These are phyloP conservation scores for Parnassius smintheus DNA, from an alignment of 2,888 invertebrate genomes.

Conservation along the genomic window DNA sequence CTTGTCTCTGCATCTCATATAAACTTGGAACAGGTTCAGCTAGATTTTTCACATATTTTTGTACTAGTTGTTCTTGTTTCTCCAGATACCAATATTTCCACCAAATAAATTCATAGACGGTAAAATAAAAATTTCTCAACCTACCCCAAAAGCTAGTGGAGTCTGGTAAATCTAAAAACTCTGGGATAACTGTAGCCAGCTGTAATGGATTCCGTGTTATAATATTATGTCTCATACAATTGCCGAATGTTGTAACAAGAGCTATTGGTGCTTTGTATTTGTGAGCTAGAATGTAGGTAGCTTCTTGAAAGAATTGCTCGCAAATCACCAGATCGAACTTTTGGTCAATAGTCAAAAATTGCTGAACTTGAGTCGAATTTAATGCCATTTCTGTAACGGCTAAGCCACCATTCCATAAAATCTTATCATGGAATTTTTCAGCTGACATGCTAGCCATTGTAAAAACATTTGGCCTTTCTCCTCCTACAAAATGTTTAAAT, in stretches of 20 bases:
- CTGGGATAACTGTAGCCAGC: constrained; percentile 57
- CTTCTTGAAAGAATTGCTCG: constrained; percentile 76
- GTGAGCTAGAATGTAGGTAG: constrained; percentile 63
- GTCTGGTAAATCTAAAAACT: constrained; percentile 59
- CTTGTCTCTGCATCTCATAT: constrained; percentile 61
- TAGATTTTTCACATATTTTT: constrained; percentile 58
- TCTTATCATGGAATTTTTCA: constrained; percentile 56
- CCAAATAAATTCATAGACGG: constrained; percentile 61
- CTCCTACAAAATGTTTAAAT: constrained; percentile 42
- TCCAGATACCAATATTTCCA: constrained; percentile 64
- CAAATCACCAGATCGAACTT: constrained; percentile 70
- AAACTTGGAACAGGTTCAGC: constrained; percentile 61
- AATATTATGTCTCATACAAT: constrained; percentile 68
- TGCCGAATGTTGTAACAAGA: constrained; percentile 64
- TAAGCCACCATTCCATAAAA: constrained; percentile 61
- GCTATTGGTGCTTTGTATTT: constrained; percentile 69
- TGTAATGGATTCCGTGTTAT: constrained; percentile 64
- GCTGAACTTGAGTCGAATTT: constrained; percentile 54
- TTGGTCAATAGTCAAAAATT: constrained; percentile 54
- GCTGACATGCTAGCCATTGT: constrained; percentile 58
- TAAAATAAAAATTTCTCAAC: constrained; percentile 71
- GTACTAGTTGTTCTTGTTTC: constrained; percentile 58
- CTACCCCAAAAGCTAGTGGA: constrained; percentile 78
- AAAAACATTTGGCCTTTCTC: constrained; percentile 63
- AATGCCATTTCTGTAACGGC: constrained; percentile 58